phyloP scores from a whole-genome alignment of 2,113 vertebrate species.

The pig (Sus scrofa) region T2T-Sscrofa CM000823.6:24213501-24214000 shows the following conservation, averaged over 20 bases:
- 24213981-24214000: neutral
- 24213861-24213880: conserved; percentile 6
- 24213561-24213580: no score
- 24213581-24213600: neutral
- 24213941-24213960: neutral
- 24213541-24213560: neutral
- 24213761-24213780: neutral
- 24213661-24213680: neutral
- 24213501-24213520: neutral
- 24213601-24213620: neutral
- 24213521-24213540: neutral
- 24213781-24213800: conserved; percentile 18
- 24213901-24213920: conserved; percentile 81
- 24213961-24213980: neutral
- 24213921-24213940: conserved; percentile 73
- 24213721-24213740: neutral
- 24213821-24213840: conserved; percentile 68
- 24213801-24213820: conserved; percentile 48
- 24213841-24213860: conserved; percentile 19
- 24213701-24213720: neutral
- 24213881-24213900: conserved; percentile 73
- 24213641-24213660: neutral
- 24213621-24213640: neutral
- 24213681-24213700: neutral
- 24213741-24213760: neutral